Evolutionary conservation across 2,113 vertebrate species (phyloP), one percentile per base, ranked within the genome.

Genomic region (Brienomyrus brachyistius): DNA sequence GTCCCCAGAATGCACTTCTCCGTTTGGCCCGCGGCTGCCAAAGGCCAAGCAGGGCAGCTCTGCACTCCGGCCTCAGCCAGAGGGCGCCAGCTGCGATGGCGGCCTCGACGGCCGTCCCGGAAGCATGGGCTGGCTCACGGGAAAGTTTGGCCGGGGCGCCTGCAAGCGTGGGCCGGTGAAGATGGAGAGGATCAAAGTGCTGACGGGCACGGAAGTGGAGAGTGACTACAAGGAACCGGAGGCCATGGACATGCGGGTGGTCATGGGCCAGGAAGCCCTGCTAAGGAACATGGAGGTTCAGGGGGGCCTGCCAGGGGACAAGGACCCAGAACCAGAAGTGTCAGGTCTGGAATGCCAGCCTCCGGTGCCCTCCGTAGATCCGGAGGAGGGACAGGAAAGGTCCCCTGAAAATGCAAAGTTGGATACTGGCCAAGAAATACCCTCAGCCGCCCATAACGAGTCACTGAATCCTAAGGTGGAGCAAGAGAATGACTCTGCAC

Each of bases 191-290:
- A 96, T 96, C 90, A 96, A 96, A 95, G 96, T 96, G 82, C 92
- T 96, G 90, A 96, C 95, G 90, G 96, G 96, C 88, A 94, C 94
- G 86, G 96, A 96, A 91, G 94, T 96, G 89, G 96, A 96, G 86
- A 96, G 96, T 88, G 96, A 96, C 91, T 96, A 94, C 90, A 95
- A 94, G 92, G 95, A 96, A 84, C 92, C 93, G 56, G 95, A 95
- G 17, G 93, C 94, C 5, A 95, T 97, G 89, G 97, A 97, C 88
- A 94, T 97, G 45, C 94, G 97, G 90, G 97, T 98, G 13, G 98
- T 98, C 87, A 98, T 98, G 97, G 98, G 97, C 0, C 96, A 98
- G 93, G 97, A 99, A 92, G 96, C 97, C 0, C 91, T 93, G 89
- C 93, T 96, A 66, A 95, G 94, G 89, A 93, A 93, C 59, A 93